A percentile compares a stretch with the other conserved stretches of the same genome.
Conservation (phyloP, 2,113 vertebrate species). For the Syngnathus typhle region DNA sequence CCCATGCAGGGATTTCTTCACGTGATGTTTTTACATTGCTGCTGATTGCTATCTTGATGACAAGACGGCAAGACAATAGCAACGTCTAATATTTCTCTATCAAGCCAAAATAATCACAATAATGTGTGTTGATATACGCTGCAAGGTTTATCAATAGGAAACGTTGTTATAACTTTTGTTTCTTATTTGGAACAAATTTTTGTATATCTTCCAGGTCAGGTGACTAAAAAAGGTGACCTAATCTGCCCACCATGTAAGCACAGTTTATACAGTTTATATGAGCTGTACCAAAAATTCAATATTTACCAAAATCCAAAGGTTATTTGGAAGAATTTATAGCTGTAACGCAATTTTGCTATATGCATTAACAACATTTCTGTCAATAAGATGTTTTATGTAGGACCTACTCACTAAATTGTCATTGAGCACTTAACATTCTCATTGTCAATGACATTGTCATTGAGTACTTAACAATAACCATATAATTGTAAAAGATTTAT, state of each 20-base stretch:
- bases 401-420: no score
- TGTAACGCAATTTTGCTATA: background rate
- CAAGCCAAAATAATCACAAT: slow-evolving; percentile 43
- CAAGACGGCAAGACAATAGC: slow-evolving; percentile 50
- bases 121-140: slow-evolving; percentile 38
- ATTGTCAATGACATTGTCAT: no score
- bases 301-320: no score
- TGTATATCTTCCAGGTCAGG: no score
- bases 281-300: no score
- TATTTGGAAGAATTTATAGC: no score
- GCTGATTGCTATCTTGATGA: slow-evolving; percentile 58
- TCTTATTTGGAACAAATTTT: slow-evolving; percentile 14
- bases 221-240: background rate
- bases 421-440: background rate
- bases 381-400: background rate
- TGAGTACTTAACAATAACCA: background rate
- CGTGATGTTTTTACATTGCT: slow-evolving; percentile 52
- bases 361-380: background rate
- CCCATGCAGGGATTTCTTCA: slow-evolving; percentile 4
- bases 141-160: slow-evolving; percentile 51
- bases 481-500: background rate
- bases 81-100: slow-evolving; percentile 40
- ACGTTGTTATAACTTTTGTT: slow-evolving; percentile 24
- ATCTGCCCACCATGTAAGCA: no score
- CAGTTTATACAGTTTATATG: no score